Evolutionary conservation across 1,140 invertebrate species (phyloP).

Genomic region (Ostrea denselamellosa): DNA sequence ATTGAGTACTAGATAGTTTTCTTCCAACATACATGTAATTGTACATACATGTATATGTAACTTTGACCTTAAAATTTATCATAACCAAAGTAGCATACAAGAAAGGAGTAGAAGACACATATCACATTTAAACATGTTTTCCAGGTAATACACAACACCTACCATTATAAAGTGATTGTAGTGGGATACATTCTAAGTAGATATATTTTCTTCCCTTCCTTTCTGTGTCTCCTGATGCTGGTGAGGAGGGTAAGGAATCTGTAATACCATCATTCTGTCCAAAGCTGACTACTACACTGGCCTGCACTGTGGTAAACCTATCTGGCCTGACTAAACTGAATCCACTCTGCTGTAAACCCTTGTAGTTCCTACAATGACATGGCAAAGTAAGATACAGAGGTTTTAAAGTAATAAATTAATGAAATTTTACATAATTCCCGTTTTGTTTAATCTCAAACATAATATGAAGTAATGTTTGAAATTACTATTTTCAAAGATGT

Average conservation of each 20-base stretch:
- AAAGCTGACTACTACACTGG: neutral
- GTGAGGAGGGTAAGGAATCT: neutral
- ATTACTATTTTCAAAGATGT: no score
- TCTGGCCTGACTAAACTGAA: conserved; percentile 48
- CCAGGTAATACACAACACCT: neutral
- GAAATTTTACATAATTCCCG: no score
- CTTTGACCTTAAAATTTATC: no score
- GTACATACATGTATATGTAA: no score
- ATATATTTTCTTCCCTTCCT: neutral
- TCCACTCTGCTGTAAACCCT: conserved; percentile 44
- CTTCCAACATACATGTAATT: no score
- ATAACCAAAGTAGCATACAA: no score
- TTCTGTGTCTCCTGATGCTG: neutral
- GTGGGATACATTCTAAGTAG: conserved; percentile 48
- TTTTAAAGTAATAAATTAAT: no score
- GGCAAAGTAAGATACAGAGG: neutral
- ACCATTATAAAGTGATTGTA: conserved; percentile 53
- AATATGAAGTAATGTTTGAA: no score
- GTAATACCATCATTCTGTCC: neutral
- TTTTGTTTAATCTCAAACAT: no score
- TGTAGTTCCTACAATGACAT: conserved; percentile 51
- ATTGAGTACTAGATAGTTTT: no score
- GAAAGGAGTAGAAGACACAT: no score
- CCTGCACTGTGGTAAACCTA: conserved; percentile 51
- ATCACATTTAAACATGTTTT: no score